Conservation (phyloP, 2,888 invertebrate species). For the Mesoligia furuncula region DNA sequence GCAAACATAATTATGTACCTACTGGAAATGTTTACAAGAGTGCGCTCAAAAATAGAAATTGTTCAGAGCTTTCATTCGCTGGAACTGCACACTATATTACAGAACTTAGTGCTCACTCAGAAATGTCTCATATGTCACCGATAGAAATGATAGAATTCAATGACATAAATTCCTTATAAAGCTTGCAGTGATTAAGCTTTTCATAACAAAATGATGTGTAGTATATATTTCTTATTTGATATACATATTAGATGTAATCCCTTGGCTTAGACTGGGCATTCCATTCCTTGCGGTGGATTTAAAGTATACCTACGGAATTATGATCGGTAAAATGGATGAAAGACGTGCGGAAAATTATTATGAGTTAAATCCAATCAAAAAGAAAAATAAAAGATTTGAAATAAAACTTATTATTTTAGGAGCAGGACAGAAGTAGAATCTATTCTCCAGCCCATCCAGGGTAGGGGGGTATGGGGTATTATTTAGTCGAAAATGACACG, state of each 20-base stretch:
- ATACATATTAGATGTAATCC: background rate
- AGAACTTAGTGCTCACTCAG: background rate
- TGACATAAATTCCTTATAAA: conserved; percentile 2
- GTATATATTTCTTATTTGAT: background rate
- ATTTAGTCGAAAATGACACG: background rate
- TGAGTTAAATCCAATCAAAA: background rate
- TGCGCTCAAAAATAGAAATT: conserved; percentile 54
- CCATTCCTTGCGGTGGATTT: background rate
- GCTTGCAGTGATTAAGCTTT: conserved; percentile 4
- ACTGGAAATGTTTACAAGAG: conserved; percentile 47
- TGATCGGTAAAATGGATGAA: background rate
- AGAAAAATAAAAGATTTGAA: background rate
- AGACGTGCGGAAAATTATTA: background rate
- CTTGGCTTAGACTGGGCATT: background rate
- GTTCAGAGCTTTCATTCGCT: conserved; percentile 45
- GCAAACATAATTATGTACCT: conserved; percentile 8
- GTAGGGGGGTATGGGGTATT: too few species aligned
- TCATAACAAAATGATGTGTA: background rate
- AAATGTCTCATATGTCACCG: background rate
- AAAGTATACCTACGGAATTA: background rate
- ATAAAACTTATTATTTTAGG: background rate
- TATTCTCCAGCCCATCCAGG: background rate
- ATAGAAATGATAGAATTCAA: conserved; percentile 6
- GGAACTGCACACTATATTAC: conserved; percentile 27
- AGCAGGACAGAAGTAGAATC: background rate